Evolutionary conservation across 2,797 vertebrate genomes (phyloP).

Genomic region (Clarias laeviceps): DNA sequence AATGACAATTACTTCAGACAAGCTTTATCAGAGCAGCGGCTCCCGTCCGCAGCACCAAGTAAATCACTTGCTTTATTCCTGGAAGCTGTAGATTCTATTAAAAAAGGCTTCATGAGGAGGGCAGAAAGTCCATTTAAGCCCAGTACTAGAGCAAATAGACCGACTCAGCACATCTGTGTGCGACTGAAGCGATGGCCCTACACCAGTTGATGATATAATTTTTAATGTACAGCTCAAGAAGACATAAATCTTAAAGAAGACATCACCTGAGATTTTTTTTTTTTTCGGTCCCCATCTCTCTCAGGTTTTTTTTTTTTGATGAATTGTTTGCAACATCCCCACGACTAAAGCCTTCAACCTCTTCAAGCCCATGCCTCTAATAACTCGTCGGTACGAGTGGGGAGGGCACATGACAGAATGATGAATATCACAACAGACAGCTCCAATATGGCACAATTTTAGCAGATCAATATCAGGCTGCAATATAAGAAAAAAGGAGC

Average conservation of each 20-base stretch:
- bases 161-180: conserved; percentile 76
- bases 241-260: conserved; percentile 81
- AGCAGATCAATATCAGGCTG: conserved; percentile 99
- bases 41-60: conserved; percentile 60
- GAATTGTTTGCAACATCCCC: conserved; percentile 96
- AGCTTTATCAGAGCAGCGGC: conserved; percentile 58
- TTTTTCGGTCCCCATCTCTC: conserved; percentile 53
- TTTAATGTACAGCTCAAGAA: conserved; percentile 77
- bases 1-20: conserved; percentile 69
- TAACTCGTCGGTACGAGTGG: conserved; percentile 89
- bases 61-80: conserved; percentile 63
- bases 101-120: conserved; percentile 65
- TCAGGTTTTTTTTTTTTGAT: conserved; percentile 73
- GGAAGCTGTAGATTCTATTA: conserved; percentile 67
- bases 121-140: conserved; percentile 70
- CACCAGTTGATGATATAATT: conserved; percentile 80
- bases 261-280: conserved; percentile 76
- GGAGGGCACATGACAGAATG: conserved; percentile 92
- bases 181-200: conserved; percentile 68
- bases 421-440: conserved; percentile 99
- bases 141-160: conserved; percentile 72
- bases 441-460: conserved; percentile 99
- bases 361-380: conserved; percentile 98
- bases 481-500: conserved; percentile 99
- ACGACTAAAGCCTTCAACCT: conserved; percentile 96